Base-by-base conservation (phyloP, 2,113 vertebrate species). In the Hyperopisus bebe region DNA sequence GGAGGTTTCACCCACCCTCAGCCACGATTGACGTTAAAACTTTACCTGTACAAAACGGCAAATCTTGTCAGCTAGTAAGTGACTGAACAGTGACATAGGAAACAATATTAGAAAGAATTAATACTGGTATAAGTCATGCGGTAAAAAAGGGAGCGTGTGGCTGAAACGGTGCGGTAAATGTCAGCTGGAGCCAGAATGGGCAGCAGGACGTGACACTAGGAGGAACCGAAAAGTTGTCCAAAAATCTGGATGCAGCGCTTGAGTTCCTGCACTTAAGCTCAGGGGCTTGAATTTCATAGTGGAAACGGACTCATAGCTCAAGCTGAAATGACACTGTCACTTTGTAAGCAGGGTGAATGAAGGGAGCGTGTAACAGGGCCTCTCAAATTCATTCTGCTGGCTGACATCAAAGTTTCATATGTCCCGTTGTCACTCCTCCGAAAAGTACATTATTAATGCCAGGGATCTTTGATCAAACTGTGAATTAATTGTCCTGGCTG, bases 391-490 rank as follows among this genome's bases (percentile, higher is more conserved):
- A 91, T 90, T 89, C 91, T 89, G 92, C 87, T 93, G 90, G 55
- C 89, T 48, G 50, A 88, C 91, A 94, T 94, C 66, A 93, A 94
- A 93, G 82, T 94, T 94, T 94, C 88, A 94, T 94, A 92, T 90
- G 90, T 93, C 92, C 94, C 90, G 50, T 91, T 95, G 93, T 95
- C 93, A 92, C 91, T 91, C 86, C 70, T 90, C 91, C 92, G 91
- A 91, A 88, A 91, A 91, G 88, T 94, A 86, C 91, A 95, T 95
- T 93, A 95, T 95, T 95, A 89, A 95, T 94, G 93, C 88, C 21
- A 24, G 86, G 92, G 94, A 95, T 91, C 93, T 94, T 94, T 95
- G 94, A 94, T 94, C 94, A 95, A 94, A 94, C 93, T 90, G 92
- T 93, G 92, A 92, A 93, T 95, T 90, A 94, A 21, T 87, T 84